phyloP scores from a whole-genome alignment of 2,113 vertebrate genomes.

The Aptenodytes patagonicus region DNA sequence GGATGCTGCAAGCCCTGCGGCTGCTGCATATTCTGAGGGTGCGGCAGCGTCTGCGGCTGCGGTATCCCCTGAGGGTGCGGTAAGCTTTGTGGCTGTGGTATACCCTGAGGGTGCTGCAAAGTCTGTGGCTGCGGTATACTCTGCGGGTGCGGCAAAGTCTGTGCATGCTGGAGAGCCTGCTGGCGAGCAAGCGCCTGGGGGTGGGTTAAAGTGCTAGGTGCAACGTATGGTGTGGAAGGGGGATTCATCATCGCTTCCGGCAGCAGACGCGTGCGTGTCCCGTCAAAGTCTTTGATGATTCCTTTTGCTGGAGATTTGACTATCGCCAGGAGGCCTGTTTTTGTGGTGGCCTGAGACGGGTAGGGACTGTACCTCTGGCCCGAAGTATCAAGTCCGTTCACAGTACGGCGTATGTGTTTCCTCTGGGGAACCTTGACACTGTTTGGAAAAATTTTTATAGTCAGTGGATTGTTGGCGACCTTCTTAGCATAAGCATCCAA shows the following conservation, averaged over 20 bases:
- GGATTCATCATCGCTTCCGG: constrained; percentile 94
- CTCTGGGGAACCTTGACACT: constrained; percentile 98
- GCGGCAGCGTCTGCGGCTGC: constrained; percentile 70
- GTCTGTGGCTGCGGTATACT: constrained; percentile 70
- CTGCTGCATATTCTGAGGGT: constrained; percentile 76
- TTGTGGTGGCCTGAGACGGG: constrained; percentile 89
- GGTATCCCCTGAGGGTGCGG: constrained; percentile 75
- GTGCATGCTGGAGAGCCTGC: constrained; percentile 86
- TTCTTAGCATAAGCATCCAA: constrained; percentile 99
- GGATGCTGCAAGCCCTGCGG: constrained; percentile 76
- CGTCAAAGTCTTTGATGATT: constrained; percentile 95
- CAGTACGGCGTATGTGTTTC: constrained; percentile 96
- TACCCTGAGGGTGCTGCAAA: constrained; percentile 75
- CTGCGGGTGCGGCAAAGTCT: constrained; percentile 78
- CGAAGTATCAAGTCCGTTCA: constrained; percentile 98
- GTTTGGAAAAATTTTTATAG: constrained; percentile 99
- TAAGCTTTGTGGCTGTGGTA: constrained; percentile 76
- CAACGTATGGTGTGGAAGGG: constrained; percentile 83
- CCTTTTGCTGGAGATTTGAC: constrained; percentile 92
- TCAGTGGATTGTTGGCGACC: constrained; percentile 98
- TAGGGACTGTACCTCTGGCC: constrained; percentile 98
- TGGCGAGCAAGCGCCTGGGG: constrained; percentile 83
- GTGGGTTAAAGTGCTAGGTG: constrained; percentile 98
- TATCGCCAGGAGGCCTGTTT: constrained; percentile 94
- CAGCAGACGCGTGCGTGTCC: constrained; percentile 88